Evolutionary conservation across 2,888 invertebrate genomes (phyloP), one percentile per base, ranked within the genome.

Genomic region (Cerceris rybyensis): DNA sequence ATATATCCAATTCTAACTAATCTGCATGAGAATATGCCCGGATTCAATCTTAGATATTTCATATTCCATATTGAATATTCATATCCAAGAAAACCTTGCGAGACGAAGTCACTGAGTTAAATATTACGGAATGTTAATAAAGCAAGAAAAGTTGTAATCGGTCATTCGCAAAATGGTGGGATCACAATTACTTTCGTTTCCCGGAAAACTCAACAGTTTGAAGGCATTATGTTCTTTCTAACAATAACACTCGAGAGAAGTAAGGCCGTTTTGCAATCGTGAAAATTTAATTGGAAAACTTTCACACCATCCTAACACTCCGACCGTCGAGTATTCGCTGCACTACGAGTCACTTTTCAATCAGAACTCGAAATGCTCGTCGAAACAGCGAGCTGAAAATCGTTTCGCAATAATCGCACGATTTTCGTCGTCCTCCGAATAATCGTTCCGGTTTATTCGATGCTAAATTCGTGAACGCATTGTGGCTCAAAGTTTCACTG

Each of bases 241-340:
- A 28, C 28, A 28, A 28, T 28, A 28, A 28, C 71, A 49, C 61
- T 58, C 61, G 57, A 73, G 41, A 59, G 43, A 60, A 14, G 11
- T 17, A 39, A 52, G n/a, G 14, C 60, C 43, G 41, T 59, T 52
- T 41, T 55, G 59, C 67, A 67, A 59, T 54, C 70, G 60, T 66
- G 70, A 64, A 75, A 82, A 88, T 88, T 88, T 88, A 85, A 88
- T 87, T 86, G 81, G 83, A 80, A 86, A 87, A 87, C 71, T 87
- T 87, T 83, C 60, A 13, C 68, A 49, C 7, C 54, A 17, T 17
- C 55, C 17, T 13, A 49, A n/a, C 16, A 11, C 55, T 79, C 71
- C 65, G 72, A 77, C 61, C 50, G 57, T 55, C 65, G 42, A 68
- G 70, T 70, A 42, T 65, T 66, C 70, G 66, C 65, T 55, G 60